Base-by-base conservation (phyloP, 2,888 invertebrate genomes). In the Heliconius hortense region DNA sequence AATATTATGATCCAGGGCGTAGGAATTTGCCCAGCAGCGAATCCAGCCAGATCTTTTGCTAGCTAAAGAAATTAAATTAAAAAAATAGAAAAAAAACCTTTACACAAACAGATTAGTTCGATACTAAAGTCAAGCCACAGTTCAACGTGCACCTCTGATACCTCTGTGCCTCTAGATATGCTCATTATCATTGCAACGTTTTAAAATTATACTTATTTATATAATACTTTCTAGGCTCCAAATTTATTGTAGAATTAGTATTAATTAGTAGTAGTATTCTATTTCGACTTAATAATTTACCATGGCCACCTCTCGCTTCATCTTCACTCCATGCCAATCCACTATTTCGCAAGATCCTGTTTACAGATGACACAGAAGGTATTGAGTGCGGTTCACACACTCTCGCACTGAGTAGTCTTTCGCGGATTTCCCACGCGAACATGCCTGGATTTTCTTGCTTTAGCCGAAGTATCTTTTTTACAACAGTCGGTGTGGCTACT, bases 361-460 rank as follows among this genome's bases (percentile, higher is more conserved):
- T 99, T 76, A 99, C 98, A 1, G 98, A 98, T 79, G 98, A 98
- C 82, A 99, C 98, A 13, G 98, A 98, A 1, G 99, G 99, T 82
- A 98, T 97, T 78, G 97, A 96, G 88, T 97, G 97, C 0, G 97
- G 97, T 88, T 98, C 98, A 86, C 98, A 98, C 81, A 98, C 97
- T 76, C 98, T 95, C 84, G 98, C 98, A 67, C 97, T 96, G 74
- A 98, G 96, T 80, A 99, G 94, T 83, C 97, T 96, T 89, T 99
- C 97, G 0, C 98, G 95, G 80, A 99, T 98, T 94, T 99, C 99
- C 98, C 98, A 99, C 15, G 98, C 98, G 89, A 99, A 98, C 96
- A 98, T 97, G 8, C 98, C 97, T 0, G 98, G 98, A 90, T 98
- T 98, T 88, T 98, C 98, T 86, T 98, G 98, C 88, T 99, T 99